These are phyloP conservation scores for Nephrotoma appendiculata DNA, from an alignment of 2,888 invertebrate genomes.

Conservation along the genomic window DNA sequence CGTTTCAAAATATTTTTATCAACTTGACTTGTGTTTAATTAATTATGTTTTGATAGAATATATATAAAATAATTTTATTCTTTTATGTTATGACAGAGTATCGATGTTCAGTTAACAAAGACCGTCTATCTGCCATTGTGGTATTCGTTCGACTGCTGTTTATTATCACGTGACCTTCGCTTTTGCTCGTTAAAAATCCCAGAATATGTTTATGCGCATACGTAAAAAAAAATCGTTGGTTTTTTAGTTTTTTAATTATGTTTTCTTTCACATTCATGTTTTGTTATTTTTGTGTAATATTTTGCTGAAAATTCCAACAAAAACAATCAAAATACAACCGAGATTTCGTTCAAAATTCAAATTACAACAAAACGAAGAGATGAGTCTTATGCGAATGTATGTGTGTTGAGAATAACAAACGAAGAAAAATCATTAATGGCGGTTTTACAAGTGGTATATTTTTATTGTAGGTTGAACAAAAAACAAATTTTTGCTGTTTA, in stretches of 20 bases:
- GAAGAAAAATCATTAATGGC: background rate
- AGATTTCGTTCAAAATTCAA: background rate
- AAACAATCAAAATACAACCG: background rate
- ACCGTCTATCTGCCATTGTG: slow-evolving; percentile 5
- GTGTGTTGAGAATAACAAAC: background rate
- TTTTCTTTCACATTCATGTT: background rate
- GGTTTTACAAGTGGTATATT: background rate
- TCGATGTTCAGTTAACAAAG: background rate
- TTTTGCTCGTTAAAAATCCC: slow-evolving; percentile 4
- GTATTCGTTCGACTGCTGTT: slow-evolving; percentile 3
- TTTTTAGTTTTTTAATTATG: background rate
- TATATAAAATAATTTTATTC: background rate
- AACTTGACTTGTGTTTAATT: background rate
- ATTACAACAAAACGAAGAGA: background rate
- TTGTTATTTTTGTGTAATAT: background rate
- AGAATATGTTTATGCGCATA: background rate
- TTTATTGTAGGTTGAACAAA: background rate
- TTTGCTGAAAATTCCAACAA: background rate
- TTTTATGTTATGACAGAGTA: background rate
- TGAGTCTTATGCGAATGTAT: background rate
- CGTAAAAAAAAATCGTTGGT: background rate
- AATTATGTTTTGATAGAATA: background rate
- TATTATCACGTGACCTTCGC: slow-evolving; percentile 5
- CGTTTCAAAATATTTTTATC: background rate
- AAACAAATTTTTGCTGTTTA: background rate